Percentiles rank a stretch among this genome's conserved stretches.
Evolutionary conservation across 2,797 vertebrate species (phyloP).

Genomic region (Morelia viridis): DNA sequence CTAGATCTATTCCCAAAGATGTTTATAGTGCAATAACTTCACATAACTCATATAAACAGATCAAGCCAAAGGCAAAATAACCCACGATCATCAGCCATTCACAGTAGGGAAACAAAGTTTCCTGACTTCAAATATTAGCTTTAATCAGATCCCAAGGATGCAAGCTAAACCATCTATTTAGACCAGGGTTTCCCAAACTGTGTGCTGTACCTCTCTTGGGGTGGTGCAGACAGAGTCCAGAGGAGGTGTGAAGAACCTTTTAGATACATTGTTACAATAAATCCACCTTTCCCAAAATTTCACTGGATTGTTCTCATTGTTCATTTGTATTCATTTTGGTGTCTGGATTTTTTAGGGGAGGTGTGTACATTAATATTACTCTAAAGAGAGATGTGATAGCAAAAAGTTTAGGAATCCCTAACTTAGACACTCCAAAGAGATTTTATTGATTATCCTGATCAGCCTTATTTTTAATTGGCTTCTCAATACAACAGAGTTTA

Average conservation of each 20-base stretch:
- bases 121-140: neutral
- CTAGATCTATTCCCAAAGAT: neutral
- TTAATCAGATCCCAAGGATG: neutral
- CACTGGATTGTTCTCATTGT: no score
- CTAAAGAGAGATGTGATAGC: no score
- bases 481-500: neutral
- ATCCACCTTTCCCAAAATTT: no score
- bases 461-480: neutral
- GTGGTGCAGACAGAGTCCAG: neutral
- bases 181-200: neutral
- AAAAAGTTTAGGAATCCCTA: neutral
- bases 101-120: neutral
- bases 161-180: neutral
- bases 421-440: neutral
- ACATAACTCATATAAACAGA: neutral
- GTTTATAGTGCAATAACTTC: neutral
- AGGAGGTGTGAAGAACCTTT: neutral
- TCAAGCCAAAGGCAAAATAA: neutral
- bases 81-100: neutral
- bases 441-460: neutral
- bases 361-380: no score
- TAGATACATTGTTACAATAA: neutral
- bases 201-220: neutral
- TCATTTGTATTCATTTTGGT: no score
- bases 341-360: no score